Evolutionary conservation across 2,113 vertebrate genomes (phyloP).

Genomic region (Rhabdornis inornatus): DNA sequence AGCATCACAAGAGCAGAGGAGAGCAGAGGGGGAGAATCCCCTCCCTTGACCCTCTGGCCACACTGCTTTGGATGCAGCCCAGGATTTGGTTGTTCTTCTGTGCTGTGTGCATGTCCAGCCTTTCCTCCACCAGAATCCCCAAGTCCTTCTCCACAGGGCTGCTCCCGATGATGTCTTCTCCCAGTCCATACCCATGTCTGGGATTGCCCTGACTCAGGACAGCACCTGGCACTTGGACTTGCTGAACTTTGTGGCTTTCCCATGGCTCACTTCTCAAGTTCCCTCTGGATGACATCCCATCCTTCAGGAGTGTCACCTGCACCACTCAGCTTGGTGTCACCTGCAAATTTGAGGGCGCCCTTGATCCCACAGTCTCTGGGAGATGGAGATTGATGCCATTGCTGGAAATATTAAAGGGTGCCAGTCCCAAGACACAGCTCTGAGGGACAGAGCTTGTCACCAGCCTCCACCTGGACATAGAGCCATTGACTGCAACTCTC

Average conservation of each 20-base stretch:
- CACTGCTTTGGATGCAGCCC: background rate
- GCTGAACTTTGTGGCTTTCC: background rate
- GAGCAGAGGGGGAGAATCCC: background rate
- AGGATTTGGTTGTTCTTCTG: background rate
- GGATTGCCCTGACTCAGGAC: background rate
- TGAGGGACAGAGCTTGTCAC: background rate
- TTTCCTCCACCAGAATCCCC: background rate
- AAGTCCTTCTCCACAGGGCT: background rate
- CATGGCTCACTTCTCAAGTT: background rate
- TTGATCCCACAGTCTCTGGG: accelerated
- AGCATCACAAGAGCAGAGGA: background rate
- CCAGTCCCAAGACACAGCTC: background rate
- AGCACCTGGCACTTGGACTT: background rate
- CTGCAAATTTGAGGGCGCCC: background rate
- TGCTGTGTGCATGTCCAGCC: background rate
- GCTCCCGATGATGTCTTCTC: background rate
- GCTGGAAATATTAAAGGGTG: background rate
- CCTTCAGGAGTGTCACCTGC: background rate
- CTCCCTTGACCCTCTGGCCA: background rate
- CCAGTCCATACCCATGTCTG: background rate
- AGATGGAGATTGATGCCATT: background rate
- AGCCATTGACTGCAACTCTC: background rate
- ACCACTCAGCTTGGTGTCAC: background rate
- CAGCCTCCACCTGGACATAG: background rate
- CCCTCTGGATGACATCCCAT: background rate